A percentile compares a stretch with the other conserved stretches of the same genome.
phyloP scores from a whole-genome alignment of 1,140 invertebrate species.

The Saccostrea cuccullata region DNA sequence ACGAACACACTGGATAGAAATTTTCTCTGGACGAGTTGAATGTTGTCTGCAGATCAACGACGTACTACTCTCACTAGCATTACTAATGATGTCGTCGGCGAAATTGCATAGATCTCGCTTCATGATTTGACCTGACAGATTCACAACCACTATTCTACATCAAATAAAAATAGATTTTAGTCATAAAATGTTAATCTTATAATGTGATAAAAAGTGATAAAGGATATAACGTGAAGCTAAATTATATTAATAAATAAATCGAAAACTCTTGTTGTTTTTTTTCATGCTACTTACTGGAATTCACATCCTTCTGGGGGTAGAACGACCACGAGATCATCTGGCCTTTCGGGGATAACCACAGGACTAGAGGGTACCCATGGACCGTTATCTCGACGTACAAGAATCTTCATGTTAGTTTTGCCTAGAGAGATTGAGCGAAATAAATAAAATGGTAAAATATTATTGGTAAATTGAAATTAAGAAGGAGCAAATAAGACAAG shows the following conservation, averaged over 20 bases:
- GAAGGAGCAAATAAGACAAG: too few species aligned
- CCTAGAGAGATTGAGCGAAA: neutral
- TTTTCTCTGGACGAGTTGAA: constrained; percentile 5
- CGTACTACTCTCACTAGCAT: neutral
- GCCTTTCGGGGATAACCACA: neutral
- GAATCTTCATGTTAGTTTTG: neutral
- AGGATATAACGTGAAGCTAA: neutral
- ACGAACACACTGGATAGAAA: constrained; percentile 25
- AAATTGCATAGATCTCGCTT: neutral
- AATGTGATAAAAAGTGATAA: neutral
- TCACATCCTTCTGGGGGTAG: neutral
- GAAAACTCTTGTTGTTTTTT: neutral
- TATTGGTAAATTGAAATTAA: too few species aligned
- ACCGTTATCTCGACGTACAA: neutral
- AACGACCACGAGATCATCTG: neutral
- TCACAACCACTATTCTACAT: neutral
- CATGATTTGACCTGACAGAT: neutral
- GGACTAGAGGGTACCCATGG: neutral
- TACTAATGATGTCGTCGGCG: neutral
- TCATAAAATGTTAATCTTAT: neutral
- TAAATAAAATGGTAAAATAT: too few species aligned
- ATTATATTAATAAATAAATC: neutral
- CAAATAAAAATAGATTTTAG: neutral
- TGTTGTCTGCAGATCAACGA: constrained; percentile 26
- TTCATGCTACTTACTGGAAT: neutral